phyloP scores from a whole-genome alignment of 2,797 vertebrate species.

The Selene dorsalis region DNA sequence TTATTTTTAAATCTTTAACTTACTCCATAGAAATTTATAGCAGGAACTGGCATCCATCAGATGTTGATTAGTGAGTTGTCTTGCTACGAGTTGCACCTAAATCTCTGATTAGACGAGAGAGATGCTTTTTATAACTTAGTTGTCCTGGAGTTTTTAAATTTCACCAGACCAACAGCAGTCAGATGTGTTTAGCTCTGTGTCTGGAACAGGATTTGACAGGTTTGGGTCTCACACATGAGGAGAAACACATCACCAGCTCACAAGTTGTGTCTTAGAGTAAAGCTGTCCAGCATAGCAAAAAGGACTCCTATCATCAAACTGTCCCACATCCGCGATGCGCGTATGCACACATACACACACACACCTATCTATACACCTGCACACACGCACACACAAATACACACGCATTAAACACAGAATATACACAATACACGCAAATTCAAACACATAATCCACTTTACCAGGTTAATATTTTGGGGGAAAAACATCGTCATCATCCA shows the following conservation, averaged over 20 bases:
- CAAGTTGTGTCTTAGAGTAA: slow-evolving; percentile 81
- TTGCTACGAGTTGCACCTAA: slow-evolving; percentile 55
- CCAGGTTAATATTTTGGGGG: slow-evolving; percentile 75
- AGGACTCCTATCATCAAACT: slow-evolving; percentile 69
- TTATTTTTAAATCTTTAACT: slow-evolving; percentile 47
- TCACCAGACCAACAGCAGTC: slow-evolving; percentile 55
- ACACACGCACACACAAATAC: slow-evolving; percentile 26
- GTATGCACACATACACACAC: slow-evolving; percentile 21
- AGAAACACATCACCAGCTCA: slow-evolving; percentile 85
- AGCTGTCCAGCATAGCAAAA: slow-evolving; percentile 85
- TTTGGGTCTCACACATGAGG: slow-evolving; percentile 68
- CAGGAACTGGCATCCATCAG: slow-evolving; percentile 43
- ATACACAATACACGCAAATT: slow-evolving; percentile 51
- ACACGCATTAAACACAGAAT: slow-evolving; percentile 28
- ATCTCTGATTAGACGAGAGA: slow-evolving; percentile 56
- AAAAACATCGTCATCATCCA: slow-evolving; percentile 79
- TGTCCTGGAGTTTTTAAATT: slow-evolving; percentile 53
- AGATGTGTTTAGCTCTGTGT: slow-evolving; percentile 76
- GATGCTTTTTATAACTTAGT: slow-evolving; percentile 57
- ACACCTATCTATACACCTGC: slow-evolving; percentile 6
- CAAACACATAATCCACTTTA: slow-evolving; percentile 58
- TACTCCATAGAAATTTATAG: slow-evolving; percentile 40
- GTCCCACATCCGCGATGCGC: slow-evolving; percentile 53
- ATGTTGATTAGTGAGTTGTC: slow-evolving; percentile 40
- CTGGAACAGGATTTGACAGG: slow-evolving; percentile 64